Evolutionary conservation across 2,888 invertebrate genomes (phyloP).

Genomic region (Polia nebulosa): DNA sequence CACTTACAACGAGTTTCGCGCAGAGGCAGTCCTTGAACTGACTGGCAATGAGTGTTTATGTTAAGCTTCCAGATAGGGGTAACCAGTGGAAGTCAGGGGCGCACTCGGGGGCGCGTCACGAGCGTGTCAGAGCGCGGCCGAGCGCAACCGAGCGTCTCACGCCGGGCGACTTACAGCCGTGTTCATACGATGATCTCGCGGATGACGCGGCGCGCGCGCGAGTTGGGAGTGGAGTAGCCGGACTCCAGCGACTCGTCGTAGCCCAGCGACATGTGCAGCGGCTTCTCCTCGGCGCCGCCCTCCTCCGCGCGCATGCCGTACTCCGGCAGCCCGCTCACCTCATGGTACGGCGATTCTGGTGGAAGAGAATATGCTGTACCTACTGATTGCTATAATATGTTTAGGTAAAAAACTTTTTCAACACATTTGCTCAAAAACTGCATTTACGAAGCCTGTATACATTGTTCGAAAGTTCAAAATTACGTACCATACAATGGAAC

Average conservation of each 20-base stretch:
- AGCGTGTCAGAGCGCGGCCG: slow-evolving; percentile 29
- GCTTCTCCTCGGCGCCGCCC: slow-evolving; percentile 94
- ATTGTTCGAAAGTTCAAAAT: too few relatives aligned
- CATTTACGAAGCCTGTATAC: too few relatives aligned
- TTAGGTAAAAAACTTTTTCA: background rate
- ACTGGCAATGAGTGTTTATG: slow-evolving; percentile 40
- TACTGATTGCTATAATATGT: background rate
- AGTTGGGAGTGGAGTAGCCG: slow-evolving; percentile 98
- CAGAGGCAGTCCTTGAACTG: slow-evolving; percentile 25
- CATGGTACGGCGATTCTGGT: slow-evolving; percentile 97
- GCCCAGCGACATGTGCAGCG: slow-evolving; percentile 96
- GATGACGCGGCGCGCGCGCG: slow-evolving; percentile 97
- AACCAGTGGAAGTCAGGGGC: slow-evolving; percentile 40
- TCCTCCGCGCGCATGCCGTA: slow-evolving; percentile 95
- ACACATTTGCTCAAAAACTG: too few relatives aligned
- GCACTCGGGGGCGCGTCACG: slow-evolving; percentile 23
- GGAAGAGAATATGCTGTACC: slow-evolving; percentile 27
- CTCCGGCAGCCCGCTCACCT: slow-evolving; percentile 97
- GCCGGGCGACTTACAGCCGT: slow-evolving; percentile 59
- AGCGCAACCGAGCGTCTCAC: slow-evolving; percentile 28
- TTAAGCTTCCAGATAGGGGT: slow-evolving; percentile 45
- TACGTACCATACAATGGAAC: too few relatives aligned
- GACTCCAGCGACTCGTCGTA: slow-evolving; percentile 98
- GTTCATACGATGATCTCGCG: slow-evolving; percentile 97
- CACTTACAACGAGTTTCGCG: slow-evolving; percentile 19